A percentile compares a stretch with the other conserved stretches of the same genome.
Conservation (phyloP, 2,888 invertebrate genomes). For the Incurvaria masculella region DNA sequence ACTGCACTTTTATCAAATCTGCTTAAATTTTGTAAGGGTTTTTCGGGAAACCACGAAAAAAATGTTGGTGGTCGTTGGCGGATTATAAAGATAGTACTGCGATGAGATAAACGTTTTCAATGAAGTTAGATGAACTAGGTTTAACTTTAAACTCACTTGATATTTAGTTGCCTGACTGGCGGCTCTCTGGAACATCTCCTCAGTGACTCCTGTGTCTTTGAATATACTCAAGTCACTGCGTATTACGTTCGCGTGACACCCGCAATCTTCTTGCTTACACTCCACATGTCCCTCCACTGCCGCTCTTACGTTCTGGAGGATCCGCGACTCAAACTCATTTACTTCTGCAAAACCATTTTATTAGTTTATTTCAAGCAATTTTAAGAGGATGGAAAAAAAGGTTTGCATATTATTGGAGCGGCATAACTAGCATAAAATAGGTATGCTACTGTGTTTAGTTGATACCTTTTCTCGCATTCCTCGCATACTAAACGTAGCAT, state of each 20-base stretch:
- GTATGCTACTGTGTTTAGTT: no score
- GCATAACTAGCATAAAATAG: no score
- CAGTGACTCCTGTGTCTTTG: slow-evolving; percentile 64
- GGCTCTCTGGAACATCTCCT: slow-evolving; percentile 60
- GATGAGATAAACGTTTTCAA: no score
- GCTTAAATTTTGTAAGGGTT: no score
- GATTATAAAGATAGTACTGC: no score
- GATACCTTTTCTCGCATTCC: no score
- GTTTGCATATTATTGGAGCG: not conserved
- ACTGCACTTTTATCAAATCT: no score
- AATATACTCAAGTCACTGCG: slow-evolving; percentile 68
- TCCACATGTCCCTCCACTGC: slow-evolving; percentile 51
- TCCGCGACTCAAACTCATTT: slow-evolving; percentile 39
- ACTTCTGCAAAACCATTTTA: slow-evolving; percentile 33
- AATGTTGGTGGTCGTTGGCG: no score
- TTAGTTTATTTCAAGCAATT: no score
- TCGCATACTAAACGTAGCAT: no score
- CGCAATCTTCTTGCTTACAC: slow-evolving; percentile 59
- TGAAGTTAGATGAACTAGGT: no score
- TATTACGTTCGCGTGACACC: slow-evolving; percentile 63
- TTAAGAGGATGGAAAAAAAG: not conserved
- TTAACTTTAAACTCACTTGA: slow-evolving; percentile 36
- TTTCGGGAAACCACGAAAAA: no score
- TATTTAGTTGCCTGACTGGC: slow-evolving; percentile 41
- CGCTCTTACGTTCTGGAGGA: slow-evolving; percentile 41